These are phyloP conservation scores for Parauchenoglanis ngamensis DNA, from an alignment of 2,797 vertebrate genomes.

Conservation along the genomic window DNA sequence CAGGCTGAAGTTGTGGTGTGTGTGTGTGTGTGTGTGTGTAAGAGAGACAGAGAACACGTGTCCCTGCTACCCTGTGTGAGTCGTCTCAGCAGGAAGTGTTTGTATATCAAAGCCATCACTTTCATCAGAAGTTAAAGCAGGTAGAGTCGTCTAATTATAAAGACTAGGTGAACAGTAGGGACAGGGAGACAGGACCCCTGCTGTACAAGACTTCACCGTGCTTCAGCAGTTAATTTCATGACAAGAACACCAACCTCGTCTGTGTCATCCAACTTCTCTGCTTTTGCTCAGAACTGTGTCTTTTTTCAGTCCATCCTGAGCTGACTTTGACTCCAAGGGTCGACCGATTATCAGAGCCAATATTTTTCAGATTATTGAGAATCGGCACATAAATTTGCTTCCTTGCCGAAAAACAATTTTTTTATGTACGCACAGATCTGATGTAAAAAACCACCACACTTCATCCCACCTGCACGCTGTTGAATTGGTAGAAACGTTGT, in stretches of 20 bases:
- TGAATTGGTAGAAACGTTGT: too few relatives aligned
- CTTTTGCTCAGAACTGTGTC: slow-evolving; percentile 54
- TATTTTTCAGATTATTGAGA: too few relatives aligned
- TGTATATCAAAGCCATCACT: slow-evolving; percentile 71
- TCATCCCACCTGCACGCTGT: too few relatives aligned
- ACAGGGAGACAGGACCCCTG: slow-evolving; percentile 39
- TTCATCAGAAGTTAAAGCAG: slow-evolving; percentile 71
- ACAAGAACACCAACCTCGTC: slow-evolving; percentile 45
- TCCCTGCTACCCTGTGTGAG: slow-evolving; percentile 44
- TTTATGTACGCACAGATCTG: too few relatives aligned
- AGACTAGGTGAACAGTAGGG: slow-evolving; percentile 49
- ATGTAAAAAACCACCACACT: too few relatives aligned
- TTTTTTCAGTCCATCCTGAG: slow-evolving; percentile 46
- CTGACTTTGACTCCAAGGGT: neutral
- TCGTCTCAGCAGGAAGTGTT: slow-evolving; percentile 61
- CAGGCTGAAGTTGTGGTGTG: slow-evolving; percentile 10
- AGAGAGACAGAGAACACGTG: slow-evolving; percentile 15
- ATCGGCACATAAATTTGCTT: too few relatives aligned
- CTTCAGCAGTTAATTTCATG: slow-evolving; percentile 57
- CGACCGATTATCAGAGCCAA: too few relatives aligned
- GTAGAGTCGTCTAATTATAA: slow-evolving; percentile 72
- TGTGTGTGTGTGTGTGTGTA: neutral
- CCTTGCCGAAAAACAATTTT: too few relatives aligned
- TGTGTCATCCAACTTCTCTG: slow-evolving; percentile 25
- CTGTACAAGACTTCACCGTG: slow-evolving; percentile 60